phyloP scores from a whole-genome alignment of 2,888 invertebrate genomes.

The Andricus quercusramuli region DNA sequence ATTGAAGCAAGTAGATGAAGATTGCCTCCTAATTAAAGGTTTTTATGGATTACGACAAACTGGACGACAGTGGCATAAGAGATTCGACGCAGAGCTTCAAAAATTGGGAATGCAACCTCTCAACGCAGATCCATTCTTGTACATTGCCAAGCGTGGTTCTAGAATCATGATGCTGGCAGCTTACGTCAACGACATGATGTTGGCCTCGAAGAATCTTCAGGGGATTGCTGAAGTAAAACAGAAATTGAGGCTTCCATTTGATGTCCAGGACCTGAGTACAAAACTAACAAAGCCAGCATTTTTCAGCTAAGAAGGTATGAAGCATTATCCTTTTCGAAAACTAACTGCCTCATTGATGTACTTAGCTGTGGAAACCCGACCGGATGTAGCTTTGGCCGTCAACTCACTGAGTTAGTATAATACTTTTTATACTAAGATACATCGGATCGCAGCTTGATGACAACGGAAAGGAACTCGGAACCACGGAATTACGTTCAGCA shows the following conservation, averaged over 20 bases:
- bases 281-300: conserved; percentile 43
- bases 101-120: not conserved
- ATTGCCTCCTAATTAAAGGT: conserved; percentile 40
- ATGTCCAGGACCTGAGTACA: conserved; percentile 5
- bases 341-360: conserved; percentile 42
- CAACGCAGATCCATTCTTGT: not conserved
- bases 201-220: conserved; percentile 37
- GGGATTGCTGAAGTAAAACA: conserved; percentile 40
- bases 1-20: conserved; percentile 34
- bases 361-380: conserved; percentile 44
- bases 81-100: too few relatives aligned
- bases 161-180: not conserved
- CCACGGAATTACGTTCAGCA: conserved; percentile 27
- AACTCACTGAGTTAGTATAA: conserved; percentile 48
- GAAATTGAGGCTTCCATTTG: not conserved
- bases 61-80: too few relatives aligned
- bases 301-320: not conserved
- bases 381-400: conserved; percentile 57
- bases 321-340: conserved; percentile 32
- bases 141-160: not conserved
- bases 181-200: conserved; percentile 44
- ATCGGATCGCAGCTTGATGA: conserved; percentile 55
- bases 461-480: conserved; percentile 46
- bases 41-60: not conserved
- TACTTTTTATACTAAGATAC: conserved; percentile 44